These are phyloP conservation scores for Megalops cyprinoides DNA, from an alignment of 2,797 vertebrate species.

Conservation along the genomic window DNA sequence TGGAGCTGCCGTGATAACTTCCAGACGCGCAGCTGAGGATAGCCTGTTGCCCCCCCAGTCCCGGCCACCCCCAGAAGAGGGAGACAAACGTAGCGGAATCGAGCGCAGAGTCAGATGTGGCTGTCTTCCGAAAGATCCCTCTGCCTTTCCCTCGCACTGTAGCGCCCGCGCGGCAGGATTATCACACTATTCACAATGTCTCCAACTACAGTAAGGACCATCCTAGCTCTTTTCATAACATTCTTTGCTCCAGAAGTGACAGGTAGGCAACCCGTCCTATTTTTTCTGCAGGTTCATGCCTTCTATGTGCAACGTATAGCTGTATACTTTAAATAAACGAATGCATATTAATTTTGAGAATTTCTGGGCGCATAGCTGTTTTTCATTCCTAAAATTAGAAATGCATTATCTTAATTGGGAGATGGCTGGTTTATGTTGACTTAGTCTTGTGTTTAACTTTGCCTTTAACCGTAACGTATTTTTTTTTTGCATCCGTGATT, in stretches of 20 bases:
- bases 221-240: conserved; percentile 71
- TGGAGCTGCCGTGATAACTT: too few relatives aligned
- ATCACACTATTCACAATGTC: conserved; percentile 71
- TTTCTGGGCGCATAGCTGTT: neutral
- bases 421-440: neutral
- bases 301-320: neutral
- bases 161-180: conserved; percentile 53
- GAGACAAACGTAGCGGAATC: conserved; percentile 59
- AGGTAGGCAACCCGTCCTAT: conserved; percentile 62
- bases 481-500: neutral
- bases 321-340: neutral
- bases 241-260: conserved; percentile 67
- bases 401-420: neutral
- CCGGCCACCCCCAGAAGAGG: conserved; percentile 54
- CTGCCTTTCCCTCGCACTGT: conserved; percentile 64
- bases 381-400: neutral
- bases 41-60: neutral
- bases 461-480: neutral
- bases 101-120: conserved; percentile 37
- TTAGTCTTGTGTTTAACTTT: neutral
- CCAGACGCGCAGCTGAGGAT: neutral
- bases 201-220: conserved; percentile 71
- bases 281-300: neutral
- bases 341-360: neutral
- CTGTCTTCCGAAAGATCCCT: conserved; percentile 36